Evolutionary conservation across 2,888 invertebrate species (phyloP), one percentile per base, ranked within the genome.

Genomic region (Leucophora obtusa): DNA sequence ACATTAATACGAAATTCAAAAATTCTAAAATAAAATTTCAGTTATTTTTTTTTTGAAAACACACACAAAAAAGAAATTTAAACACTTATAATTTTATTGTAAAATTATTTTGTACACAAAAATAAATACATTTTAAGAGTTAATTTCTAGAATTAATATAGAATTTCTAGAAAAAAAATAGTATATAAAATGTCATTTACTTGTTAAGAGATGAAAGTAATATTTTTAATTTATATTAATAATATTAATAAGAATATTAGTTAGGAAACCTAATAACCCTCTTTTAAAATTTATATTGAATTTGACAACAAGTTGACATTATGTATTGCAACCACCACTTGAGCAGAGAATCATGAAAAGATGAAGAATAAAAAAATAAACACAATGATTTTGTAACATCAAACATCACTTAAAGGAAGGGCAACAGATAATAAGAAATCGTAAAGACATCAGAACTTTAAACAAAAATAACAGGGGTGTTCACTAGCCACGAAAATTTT

Each of bases 221-320:
- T 14, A 14, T 47, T 2, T 47, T 47, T 59, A 53, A 59, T 53
- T 59, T 58, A 17, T 28, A 53, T 43, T 43, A 74, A 68, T 43
- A 59, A 50, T 28, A 24, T 17, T 17, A 21, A 28, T 38, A 59
- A 38, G 38, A 38, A 59, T 35, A 59, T 7, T 38, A 28, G 15
- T 56, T 43, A 47, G 47, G 47, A 50, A 75, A 43, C 53, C 28
- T 68, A 68, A 70, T 63, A 75, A 63, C 38, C 62, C 38, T 76
- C 63, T 59, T 70, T 35, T 43, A 63, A 59, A 63, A 18, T 43
- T 58, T 28, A 21, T 70, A 70, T 63, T 70, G 38, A 51, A 53
- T 65, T 70, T 53, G 50, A 69, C 68, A 74, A 74, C 68, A 69
- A 69, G 75, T 69, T 69, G 75, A 69, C 56, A 75, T 68, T 74